Percentiles rank a stretch among this genome's conserved stretches.
Conservation (phyloP, 2,797 vertebrate genomes). For the Typhlichthys eigenmanni region DNA sequence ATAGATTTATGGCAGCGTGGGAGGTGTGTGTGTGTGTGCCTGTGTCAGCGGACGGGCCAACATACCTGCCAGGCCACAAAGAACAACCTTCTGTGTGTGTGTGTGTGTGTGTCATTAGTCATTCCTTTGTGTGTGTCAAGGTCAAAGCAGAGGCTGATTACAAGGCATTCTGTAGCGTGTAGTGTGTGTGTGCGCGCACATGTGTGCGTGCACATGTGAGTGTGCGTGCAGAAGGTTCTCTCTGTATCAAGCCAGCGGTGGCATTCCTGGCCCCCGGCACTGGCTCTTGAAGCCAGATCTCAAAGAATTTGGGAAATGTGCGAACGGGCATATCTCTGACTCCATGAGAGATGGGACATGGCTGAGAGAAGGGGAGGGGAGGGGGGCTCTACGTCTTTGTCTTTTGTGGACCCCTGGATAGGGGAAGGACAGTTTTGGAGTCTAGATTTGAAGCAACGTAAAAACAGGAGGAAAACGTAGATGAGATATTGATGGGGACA, state of each 20-base stretch:
- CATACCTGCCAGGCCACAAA: slow-evolving; percentile 68
- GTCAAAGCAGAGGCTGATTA: slow-evolving; percentile 79
- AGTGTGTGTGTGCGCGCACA: slow-evolving; percentile 28
- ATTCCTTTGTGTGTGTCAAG: slow-evolving; percentile 76
- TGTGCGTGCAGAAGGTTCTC: slow-evolving; percentile 51
- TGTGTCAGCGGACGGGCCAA: slow-evolving; percentile 65
- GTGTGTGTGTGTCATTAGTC: slow-evolving; percentile 61
- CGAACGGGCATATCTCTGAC: slow-evolving; percentile 63
- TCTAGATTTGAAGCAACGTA: no score
- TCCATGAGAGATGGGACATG: slow-evolving; percentile 48
- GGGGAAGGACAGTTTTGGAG: slow-evolving; percentile 26
- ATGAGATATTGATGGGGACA: no score
- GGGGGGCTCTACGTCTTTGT: slow-evolving; percentile 21
- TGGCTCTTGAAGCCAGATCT: slow-evolving; percentile 73
- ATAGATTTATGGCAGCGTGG: slow-evolving; percentile 47
- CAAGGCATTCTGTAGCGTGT: slow-evolving; percentile 57
- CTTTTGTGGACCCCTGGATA: slow-evolving; percentile 51
- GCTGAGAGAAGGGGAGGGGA: slow-evolving; percentile 20
- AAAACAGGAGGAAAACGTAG: no score
- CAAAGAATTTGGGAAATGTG: slow-evolving; percentile 77
- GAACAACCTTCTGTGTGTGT: slow-evolving; percentile 58
- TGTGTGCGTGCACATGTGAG: slow-evolving; percentile 27
- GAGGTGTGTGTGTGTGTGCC: slow-evolving; percentile 68
- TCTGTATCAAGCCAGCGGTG: slow-evolving; percentile 66
- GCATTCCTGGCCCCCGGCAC: slow-evolving; percentile 74